Evolutionary conservation across 2,113 vertebrate genomes (phyloP).

Genomic region (Rhabdomys dilectus): DNA sequence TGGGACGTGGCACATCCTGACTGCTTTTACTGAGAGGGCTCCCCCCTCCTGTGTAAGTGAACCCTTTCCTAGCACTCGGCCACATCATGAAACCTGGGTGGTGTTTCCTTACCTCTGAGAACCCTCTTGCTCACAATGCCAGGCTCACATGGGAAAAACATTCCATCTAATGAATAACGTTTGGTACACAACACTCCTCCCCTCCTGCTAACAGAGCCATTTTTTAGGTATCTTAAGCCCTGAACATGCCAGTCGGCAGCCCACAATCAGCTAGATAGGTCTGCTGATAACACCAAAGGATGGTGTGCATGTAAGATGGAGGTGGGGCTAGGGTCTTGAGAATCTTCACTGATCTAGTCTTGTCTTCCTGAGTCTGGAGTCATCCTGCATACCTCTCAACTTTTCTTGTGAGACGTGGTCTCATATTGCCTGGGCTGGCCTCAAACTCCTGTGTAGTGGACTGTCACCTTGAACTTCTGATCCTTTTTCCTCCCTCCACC

Average conservation of each 20-base stretch:
- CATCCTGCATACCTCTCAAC: background rate
- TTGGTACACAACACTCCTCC: background rate
- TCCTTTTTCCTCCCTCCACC: background rate
- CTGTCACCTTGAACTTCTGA: background rate
- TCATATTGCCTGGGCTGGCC: background rate
- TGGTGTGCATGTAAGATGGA: background rate
- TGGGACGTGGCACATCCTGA: slow-evolving; percentile 56
- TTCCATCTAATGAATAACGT: slow-evolving; percentile 44
- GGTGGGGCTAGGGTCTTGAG: background rate
- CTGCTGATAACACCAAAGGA: background rate
- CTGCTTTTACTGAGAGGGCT: background rate
- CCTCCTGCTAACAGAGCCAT: background rate
- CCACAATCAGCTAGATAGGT: background rate
- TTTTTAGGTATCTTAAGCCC: slow-evolving; percentile 16
- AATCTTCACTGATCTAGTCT: background rate
- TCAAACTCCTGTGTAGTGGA: background rate
- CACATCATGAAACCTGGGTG: background rate
- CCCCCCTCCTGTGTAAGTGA: background rate
- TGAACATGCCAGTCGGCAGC: background rate
- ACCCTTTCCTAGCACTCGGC: background rate
- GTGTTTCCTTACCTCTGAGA: background rate
- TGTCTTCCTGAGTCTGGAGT: background rate
- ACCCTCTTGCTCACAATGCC: background rate
- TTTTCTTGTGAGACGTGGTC: background rate
- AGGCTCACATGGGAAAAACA: slow-evolving; percentile 16